Conservation (phyloP, 2,888 invertebrate genomes). For the Kuschelorhynchus macadamiae region DNA sequence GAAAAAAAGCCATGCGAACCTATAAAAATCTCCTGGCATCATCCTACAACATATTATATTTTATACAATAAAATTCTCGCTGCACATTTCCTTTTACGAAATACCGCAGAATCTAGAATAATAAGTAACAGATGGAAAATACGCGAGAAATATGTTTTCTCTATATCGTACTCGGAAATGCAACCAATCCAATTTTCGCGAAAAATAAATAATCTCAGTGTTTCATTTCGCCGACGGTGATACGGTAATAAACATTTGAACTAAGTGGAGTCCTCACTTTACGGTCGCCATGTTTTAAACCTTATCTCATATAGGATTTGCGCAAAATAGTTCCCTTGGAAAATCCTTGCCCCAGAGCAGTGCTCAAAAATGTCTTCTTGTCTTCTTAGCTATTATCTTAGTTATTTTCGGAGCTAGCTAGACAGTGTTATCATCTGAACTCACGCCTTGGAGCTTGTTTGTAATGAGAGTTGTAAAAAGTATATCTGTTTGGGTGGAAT, state of each 20-base stretch:
- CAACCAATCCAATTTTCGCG: slow-evolving; percentile 46
- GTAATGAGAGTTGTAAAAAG: no score
- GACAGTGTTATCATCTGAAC: slow-evolving; percentile 14
- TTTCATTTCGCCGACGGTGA: slow-evolving; percentile 42
- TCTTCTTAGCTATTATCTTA: slow-evolving; percentile 21
- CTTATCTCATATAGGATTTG: slow-evolving; percentile 38
- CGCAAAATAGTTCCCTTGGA: slow-evolving; percentile 14
- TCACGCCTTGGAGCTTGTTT: neutral
- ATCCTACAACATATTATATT: no score
- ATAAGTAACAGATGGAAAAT: no score
- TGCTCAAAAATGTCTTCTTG: slow-evolving; percentile 31
- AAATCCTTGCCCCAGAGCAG: slow-evolving; percentile 24
- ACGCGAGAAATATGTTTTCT: slow-evolving; percentile 13
- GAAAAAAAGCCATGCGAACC: no score
- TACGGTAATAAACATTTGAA: slow-evolving; percentile 41
- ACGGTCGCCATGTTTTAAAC: slow-evolving; percentile 30
- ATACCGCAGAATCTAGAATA: no score
- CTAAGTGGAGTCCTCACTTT: slow-evolving; percentile 32
- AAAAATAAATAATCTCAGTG: slow-evolving; percentile 44
- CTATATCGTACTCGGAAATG: slow-evolving; percentile 36
- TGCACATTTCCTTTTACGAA: no score
- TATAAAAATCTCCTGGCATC: no score
- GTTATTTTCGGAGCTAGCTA: slow-evolving; percentile 10
- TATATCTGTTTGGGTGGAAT: no score
- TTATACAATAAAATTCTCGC: no score